Conservation (phyloP, 2,113 vertebrate genomes). For the Tragelaphus strepsiceros region DNA sequence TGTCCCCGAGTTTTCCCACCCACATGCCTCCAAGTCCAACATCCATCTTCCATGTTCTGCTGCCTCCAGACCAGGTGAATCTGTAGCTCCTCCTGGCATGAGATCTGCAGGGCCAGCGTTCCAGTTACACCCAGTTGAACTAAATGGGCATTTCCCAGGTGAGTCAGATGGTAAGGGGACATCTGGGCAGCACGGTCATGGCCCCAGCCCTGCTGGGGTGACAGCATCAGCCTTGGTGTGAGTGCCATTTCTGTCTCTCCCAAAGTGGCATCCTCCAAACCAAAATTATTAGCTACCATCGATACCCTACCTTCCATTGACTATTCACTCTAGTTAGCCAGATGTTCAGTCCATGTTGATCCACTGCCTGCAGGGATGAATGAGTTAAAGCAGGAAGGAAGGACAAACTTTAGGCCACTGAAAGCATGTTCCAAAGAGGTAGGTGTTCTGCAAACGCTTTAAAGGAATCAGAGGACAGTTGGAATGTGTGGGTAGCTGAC, state of each 20-base stretch:
- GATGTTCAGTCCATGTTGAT: neutral
- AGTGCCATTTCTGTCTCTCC: neutral
- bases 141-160: neutral
- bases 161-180: neutral
- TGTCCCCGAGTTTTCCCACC: no score
- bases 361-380: neutral
- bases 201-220: neutral
- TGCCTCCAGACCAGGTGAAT: neutral
- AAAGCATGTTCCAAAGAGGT: neutral
- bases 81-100: neutral
- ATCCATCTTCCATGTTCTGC: neutral
- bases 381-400: neutral
- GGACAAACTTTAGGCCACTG: neutral
- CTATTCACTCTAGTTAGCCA: neutral
- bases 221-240: neutral
- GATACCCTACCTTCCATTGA: neutral
- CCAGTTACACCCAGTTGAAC: neutral
- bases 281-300: neutral
- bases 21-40: no score
- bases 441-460: neutral
- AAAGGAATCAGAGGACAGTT: neutral
- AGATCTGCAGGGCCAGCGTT: neutral
- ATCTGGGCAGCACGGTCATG: neutral
- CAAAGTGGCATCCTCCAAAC: neutral
- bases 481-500: neutral